Percentiles rank a stretch among this genome's conserved stretches.
Evolutionary conservation across 2,797 vertebrate species (phyloP).

Genomic region (Synaphobranchus kaupii): DNA sequence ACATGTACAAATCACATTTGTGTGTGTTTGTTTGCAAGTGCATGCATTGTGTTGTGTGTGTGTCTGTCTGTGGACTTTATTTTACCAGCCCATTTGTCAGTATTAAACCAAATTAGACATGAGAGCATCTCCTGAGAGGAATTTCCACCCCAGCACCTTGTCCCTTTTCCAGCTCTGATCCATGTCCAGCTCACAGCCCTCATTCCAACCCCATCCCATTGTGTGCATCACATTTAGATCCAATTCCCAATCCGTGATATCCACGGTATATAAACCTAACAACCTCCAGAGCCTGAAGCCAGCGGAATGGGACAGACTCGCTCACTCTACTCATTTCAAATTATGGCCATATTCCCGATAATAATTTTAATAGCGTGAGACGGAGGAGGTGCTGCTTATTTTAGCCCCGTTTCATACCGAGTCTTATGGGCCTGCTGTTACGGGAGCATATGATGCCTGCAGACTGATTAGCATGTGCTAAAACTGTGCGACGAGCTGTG

Average conservation of each 20-base stretch:
- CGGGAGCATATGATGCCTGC: not conserved
- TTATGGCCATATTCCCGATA: not conserved
- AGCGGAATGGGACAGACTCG: not conserved
- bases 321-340: not conserved
- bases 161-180: not conserved
- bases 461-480: not conserved
- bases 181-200: not conserved
- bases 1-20: not conserved
- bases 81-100: not conserved
- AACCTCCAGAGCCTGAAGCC: not conserved
- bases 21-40: not conserved
- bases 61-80: constrained; percentile 15
- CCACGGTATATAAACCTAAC: not conserved
- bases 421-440: not conserved
- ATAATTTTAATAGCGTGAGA: not conserved
- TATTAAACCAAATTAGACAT: not conserved
- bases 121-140: not conserved
- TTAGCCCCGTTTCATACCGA: not conserved
- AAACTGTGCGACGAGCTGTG: not conserved
- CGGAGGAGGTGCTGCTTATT: not conserved
- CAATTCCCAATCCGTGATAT: not conserved
- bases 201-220: not conserved
- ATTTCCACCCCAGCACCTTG: not conserved
- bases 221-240: not conserved
- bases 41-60: not conserved